A percentile compares a stretch with the other conserved stretches of the same genome.
Evolutionary conservation across 2,113 vertebrate genomes (phyloP).

Genomic region (Petromus typicus): DNA sequence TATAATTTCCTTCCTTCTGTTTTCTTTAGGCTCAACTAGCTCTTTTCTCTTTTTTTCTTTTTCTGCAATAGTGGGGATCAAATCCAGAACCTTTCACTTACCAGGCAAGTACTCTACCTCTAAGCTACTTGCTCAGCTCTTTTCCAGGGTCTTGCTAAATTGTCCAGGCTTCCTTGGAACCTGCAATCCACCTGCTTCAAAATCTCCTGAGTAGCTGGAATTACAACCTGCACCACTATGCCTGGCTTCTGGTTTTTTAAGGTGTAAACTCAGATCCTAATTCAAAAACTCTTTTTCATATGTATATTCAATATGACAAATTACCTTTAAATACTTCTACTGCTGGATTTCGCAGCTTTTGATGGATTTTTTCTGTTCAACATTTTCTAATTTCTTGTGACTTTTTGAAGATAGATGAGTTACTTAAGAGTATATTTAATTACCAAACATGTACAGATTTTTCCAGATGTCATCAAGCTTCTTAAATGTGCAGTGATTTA

Average conservation of each 20-base stretch:
- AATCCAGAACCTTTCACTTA: too few species aligned
- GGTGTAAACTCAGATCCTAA: background rate
- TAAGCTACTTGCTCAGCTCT: too few species aligned
- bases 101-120: too few species aligned
- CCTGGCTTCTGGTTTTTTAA: background rate
- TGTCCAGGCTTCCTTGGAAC: background rate
- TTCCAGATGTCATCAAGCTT: slow-evolving; percentile 1
- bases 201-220: background rate
- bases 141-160: too few species aligned
- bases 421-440: slow-evolving; percentile 40
- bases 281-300: background rate
- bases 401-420: background rate
- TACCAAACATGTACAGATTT: slow-evolving; percentile 30
- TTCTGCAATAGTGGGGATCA: too few species aligned
- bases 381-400: slow-evolving; percentile 5
- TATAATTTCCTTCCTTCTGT: background rate
- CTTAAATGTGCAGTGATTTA: slow-evolving; percentile 6
- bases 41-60: background rate
- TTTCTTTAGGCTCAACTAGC: background rate
- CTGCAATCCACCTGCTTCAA: background rate
- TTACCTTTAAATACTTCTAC: background rate
- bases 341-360: background rate
- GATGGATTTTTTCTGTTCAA: background rate
- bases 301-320: background rate
- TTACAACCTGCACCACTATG: too few species aligned